Percentiles rank a stretch among this genome's conserved stretches.
Evolutionary conservation across 1,140 invertebrate genomes (phyloP).

Genomic region (Aphaenogaster rudis): DNA sequence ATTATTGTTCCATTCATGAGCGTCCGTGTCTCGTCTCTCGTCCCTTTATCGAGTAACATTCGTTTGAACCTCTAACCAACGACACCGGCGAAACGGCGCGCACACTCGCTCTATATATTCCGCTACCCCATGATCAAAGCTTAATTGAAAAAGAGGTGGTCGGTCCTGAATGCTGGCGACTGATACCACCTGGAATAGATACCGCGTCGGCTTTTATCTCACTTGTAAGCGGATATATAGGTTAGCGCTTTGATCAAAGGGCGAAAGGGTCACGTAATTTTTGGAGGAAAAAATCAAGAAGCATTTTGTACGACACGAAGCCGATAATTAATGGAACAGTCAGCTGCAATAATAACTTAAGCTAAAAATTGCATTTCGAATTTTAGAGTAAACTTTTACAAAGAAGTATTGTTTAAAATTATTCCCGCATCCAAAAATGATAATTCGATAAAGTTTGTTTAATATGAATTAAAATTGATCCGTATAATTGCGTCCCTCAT

Average conservation of each 20-base stretch:
- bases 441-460: background rate
- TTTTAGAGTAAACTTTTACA: background rate
- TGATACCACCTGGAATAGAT: slow-evolving; percentile 74
- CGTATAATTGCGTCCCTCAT: background rate
- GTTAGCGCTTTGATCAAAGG: slow-evolving; percentile 58
- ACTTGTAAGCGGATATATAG: slow-evolving; percentile 40
- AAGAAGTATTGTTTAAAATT: background rate
- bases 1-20: slow-evolving; percentile 56
- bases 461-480: background rate
- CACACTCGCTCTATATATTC: slow-evolving; percentile 70
- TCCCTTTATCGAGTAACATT: slow-evolving; percentile 62
- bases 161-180: slow-evolving; percentile 63
- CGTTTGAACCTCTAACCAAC: slow-evolving; percentile 49
- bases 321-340: slow-evolving; percentile 19
- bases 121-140: slow-evolving; percentile 78
- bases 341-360: background rate
- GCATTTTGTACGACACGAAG: slow-evolving; percentile 31
- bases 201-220: slow-evolving; percentile 63
- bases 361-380: background rate
- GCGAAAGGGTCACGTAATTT: slow-evolving; percentile 32
- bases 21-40: slow-evolving; percentile 13
- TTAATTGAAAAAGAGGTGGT: slow-evolving; percentile 81
- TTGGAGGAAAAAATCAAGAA: slow-evolving; percentile 38
- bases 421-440: background rate
- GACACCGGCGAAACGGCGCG: slow-evolving; percentile 60